Conservation (phyloP, 2,113 vertebrate genomes). For the Hystrix brachyura region DNA sequence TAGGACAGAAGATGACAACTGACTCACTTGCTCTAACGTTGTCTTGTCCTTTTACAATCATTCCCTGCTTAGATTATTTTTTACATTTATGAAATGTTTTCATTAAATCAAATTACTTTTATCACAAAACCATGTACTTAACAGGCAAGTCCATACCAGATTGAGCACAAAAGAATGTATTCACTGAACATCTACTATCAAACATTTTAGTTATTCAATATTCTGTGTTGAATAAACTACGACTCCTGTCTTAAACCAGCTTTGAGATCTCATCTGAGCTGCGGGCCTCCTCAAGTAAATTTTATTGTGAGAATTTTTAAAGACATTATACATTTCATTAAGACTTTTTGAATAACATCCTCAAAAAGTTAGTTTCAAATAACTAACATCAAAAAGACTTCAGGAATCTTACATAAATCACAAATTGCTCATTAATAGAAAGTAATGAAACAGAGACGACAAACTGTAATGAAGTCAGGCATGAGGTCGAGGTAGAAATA, state of each 20-base stretch:
- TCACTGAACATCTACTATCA: background rate
- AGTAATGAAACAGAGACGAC: background rate
- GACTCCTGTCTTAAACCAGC: background rate
- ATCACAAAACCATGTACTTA: background rate
- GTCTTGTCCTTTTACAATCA: background rate
- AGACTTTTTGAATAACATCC: background rate
- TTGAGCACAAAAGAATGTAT: background rate
- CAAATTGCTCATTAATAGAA: background rate
- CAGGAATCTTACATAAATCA: background rate
- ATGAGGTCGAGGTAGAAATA: background rate
- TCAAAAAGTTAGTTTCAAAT: background rate
- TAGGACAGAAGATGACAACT: background rate
- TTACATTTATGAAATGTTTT: background rate
- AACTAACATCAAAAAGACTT: background rate
- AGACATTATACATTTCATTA: background rate
- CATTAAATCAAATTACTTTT: background rate
- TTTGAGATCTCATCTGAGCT: background rate
- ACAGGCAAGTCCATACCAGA: background rate
- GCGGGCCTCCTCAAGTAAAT: background rate
- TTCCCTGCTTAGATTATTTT: background rate
- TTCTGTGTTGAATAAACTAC: background rate
- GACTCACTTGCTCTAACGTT: background rate
- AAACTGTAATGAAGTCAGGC: background rate
- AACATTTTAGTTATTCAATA: background rate
- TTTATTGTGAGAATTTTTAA: background rate